Evolutionary conservation across 2,888 invertebrate genomes (phyloP).

Genomic region (Tachina lurida): DNA sequence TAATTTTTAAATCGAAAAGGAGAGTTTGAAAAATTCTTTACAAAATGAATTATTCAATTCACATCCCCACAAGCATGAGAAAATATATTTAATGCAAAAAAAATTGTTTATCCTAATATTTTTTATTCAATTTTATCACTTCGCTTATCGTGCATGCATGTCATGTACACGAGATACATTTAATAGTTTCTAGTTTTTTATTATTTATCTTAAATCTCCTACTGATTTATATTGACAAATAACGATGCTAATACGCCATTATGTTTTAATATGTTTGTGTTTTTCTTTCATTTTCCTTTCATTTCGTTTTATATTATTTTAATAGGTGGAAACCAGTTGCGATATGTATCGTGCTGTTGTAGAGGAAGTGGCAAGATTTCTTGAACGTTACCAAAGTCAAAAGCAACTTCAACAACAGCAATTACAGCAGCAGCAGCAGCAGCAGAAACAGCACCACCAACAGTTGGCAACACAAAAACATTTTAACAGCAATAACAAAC

Average conservation of each 20-base stretch:
- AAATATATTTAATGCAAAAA: slow-evolving; percentile 13
- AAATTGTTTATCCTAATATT: slow-evolving; percentile 6
- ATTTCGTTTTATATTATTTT: slow-evolving; percentile 38
- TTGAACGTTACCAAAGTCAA: slow-evolving; percentile 84
- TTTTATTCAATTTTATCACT: slow-evolving; percentile 25
- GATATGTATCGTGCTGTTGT: slow-evolving; percentile 88
- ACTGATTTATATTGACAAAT: slow-evolving; percentile 66
- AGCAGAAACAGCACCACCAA: slow-evolving; percentile 64
- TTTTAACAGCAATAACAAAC: slow-evolving; percentile 63
- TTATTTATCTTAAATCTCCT: slow-evolving; percentile 53
- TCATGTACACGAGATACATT: slow-evolving; percentile 15
- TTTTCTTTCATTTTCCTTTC: slow-evolving; percentile 58
- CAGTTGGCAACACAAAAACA: slow-evolving; percentile 70
- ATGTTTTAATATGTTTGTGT: slow-evolving; percentile 13
- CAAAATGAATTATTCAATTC: slow-evolving; percentile 44
- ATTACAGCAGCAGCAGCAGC: slow-evolving; percentile 72
- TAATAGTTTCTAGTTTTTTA: slow-evolving; percentile 31
- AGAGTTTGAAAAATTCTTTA: slow-evolving; percentile 7
- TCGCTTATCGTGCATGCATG: slow-evolving; percentile 33
- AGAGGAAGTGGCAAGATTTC: slow-evolving; percentile 87
- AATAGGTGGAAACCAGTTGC: slow-evolving; percentile 86
- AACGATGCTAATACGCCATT: slow-evolving; percentile 49
- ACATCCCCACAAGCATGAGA: neutral
- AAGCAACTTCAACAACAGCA: slow-evolving; percentile 74
- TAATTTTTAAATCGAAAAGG: slow-evolving; percentile 1